These are phyloP conservation scores for Pachyseris speciosa DNA, from an alignment of 64 coral and sea anemone species.

Conservation along the genomic window DNA sequence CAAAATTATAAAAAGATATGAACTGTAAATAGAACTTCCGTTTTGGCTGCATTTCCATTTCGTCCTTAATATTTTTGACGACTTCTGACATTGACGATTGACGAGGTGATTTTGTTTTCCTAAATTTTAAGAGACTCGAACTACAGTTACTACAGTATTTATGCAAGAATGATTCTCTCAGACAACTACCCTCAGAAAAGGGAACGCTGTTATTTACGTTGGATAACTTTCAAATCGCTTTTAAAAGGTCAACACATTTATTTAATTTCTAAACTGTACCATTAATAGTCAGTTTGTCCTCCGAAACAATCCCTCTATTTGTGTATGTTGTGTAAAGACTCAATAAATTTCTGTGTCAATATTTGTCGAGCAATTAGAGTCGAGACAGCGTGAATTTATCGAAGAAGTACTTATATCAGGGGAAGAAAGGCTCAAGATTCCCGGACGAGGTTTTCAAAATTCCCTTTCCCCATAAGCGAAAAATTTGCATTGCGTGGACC, in stretches of 20 bases:
- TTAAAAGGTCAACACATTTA: constrained; percentile 48
- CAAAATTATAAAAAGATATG: constrained; percentile 28
- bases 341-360: constrained; percentile 59
- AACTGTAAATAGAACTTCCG: constrained; percentile 42
- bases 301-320: constrained; percentile 52
- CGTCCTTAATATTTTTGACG: neutral
- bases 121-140: neutral
- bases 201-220: constrained; percentile 37
- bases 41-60: constrained; percentile 11
- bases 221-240: constrained; percentile 29
- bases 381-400: constrained; percentile 3
- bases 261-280: constrained; percentile 27
- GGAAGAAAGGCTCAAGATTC: neutral
- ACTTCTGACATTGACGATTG: constrained; percentile 14
- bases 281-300: constrained; percentile 11
- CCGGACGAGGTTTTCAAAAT: neutral
- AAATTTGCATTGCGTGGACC: constrained; percentile 5
- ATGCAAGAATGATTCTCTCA: constrained; percentile 22
- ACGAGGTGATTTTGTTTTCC: neutral
- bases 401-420: neutral
- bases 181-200: constrained; percentile 1
- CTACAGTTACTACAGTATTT: neutral
- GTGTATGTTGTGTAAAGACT: constrained; percentile 41
- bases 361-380: constrained; percentile 55
- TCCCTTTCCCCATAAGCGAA: neutral